A percentile compares a stretch with the other conserved stretches of the same genome.
Conservation (phyloP, 1,140 invertebrate genomes). For the Drosophila carrolli region DNA sequence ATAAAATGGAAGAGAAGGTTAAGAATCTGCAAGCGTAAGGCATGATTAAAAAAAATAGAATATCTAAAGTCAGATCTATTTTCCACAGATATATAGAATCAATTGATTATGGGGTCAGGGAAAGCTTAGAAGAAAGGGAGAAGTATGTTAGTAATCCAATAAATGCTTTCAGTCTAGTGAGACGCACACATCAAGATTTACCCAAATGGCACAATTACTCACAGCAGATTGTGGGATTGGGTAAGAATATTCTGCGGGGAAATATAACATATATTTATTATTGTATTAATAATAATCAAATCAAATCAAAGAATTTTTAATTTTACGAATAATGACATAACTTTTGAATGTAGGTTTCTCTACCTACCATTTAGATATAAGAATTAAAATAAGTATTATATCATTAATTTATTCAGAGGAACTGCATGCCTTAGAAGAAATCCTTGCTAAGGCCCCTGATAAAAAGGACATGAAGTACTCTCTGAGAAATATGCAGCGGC, state of each 20-base stretch:
- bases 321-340: no score
- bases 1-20: conserved; percentile 24
- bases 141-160: conserved; percentile 52
- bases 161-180: conserved; percentile 44
- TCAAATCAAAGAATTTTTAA: no score
- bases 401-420: conserved; percentile 6
- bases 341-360: no score
- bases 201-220: conserved; percentile 54
- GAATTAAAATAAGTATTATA: background rate
- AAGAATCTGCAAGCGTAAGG: conserved; percentile 24
- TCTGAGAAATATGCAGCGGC: conserved; percentile 5
- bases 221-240: conserved; percentile 17
- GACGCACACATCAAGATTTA: conserved; percentile 53
- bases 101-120: background rate
- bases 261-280: no score
- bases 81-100: conserved; percentile 13
- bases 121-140: conserved; percentile 14
- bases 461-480: conserved; percentile 17
- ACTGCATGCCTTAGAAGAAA: conserved; percentile 14
- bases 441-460: conserved; percentile 9
- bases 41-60: background rate
- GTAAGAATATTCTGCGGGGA: conserved; percentile 4
- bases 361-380: no score
- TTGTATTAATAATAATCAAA: no score
- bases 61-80: no score